phyloP scores from a whole-genome alignment of 1,140 invertebrate genomes.

The Eueides isabella region DNA sequence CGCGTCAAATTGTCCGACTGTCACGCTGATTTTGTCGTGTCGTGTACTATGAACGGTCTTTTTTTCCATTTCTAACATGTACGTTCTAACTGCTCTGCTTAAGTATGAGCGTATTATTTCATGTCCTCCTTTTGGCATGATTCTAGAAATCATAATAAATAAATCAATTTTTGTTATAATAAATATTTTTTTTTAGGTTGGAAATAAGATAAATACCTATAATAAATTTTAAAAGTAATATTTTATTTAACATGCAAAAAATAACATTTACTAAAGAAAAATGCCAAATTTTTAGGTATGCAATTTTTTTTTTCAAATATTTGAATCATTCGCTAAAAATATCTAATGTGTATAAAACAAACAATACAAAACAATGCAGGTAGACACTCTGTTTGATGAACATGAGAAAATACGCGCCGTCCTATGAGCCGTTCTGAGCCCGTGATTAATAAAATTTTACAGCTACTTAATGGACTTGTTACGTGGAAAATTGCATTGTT shows the following conservation, averaged over 20 bases:
- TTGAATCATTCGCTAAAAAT: not conserved
- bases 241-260: no score
- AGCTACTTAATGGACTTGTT: constrained; percentile 24
- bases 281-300: no score
- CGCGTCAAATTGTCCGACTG: constrained; percentile 4
- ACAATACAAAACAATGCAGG: constrained; percentile 20
- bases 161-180: no score
- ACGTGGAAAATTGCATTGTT: constrained; percentile 32
- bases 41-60: not conserved
- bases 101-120: not conserved
- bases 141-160: no score
- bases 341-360: not conserved
- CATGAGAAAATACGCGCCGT: constrained; percentile 34
- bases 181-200: no score
- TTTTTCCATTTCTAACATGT: not conserved
- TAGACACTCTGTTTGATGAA: constrained; percentile 20
- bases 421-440: constrained; percentile 9
- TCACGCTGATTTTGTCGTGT: not conserved
- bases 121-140: no score
- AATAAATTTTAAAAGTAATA: no score
- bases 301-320: no score
- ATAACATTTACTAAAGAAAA: no score
- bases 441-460: constrained; percentile 36
- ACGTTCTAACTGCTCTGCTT: not conserved
- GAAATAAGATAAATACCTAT: no score